These are phyloP conservation scores for Corythornis cristatus DNA, from an alignment of 2,113 vertebrate species.

Conservation along the genomic window DNA sequence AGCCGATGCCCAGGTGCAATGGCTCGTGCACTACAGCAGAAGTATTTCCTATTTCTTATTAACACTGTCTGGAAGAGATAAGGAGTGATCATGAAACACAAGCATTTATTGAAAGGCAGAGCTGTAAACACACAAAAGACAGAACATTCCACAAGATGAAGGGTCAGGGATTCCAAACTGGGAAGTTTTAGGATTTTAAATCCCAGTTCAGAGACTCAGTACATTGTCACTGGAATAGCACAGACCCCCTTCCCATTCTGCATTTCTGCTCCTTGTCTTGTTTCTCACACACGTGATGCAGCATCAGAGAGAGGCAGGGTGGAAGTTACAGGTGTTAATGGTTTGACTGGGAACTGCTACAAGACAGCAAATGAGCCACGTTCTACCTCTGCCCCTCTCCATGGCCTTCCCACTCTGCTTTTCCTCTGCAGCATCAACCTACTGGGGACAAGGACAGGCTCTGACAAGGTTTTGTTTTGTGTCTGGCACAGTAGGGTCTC, in stretches of 20 bases:
- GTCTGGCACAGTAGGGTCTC: not conserved
- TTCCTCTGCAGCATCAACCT: not conserved
- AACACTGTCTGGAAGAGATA: conserved; percentile 12
- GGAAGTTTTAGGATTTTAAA: not conserved
- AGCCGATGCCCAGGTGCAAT: not conserved
- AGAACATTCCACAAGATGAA: not conserved
- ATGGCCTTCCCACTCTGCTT: not conserved
- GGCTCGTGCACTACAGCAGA: not conserved
- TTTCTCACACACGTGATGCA: not conserved
- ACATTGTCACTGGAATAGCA: not conserved
- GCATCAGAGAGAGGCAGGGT: not conserved
- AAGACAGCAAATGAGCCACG: not conserved
- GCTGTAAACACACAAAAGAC: not conserved
- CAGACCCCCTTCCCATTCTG: not conserved
- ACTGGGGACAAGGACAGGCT: not conserved
- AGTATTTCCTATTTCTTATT: conserved; percentile 21
- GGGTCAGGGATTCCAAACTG: not conserved
- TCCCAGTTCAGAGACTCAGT: not conserved
- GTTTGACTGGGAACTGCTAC: not conserved
- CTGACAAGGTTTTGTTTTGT: not conserved
- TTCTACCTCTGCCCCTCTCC: not conserved
- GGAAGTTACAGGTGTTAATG: not conserved
- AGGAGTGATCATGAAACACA: not conserved
- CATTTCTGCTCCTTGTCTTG: not conserved
- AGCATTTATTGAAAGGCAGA: conserved; percentile 7